Evolutionary conservation across 2,888 invertebrate genomes (phyloP).

Genomic region (Peribatodes rhomboidaria): DNA sequence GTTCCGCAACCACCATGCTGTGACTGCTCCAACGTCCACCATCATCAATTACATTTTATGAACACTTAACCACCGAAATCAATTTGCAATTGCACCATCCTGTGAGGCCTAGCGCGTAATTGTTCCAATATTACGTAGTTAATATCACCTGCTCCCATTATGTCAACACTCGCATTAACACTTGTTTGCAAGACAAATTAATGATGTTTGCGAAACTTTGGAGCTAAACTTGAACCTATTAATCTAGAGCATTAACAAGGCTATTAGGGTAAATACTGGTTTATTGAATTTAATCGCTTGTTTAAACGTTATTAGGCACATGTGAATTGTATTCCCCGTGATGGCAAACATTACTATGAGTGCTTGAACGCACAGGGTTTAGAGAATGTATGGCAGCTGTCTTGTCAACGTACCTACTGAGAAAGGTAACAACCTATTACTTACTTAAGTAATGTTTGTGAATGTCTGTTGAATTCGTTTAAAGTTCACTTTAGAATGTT

Average conservation of each 20-base stretch:
- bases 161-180: constrained; percentile 22
- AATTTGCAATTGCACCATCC: constrained; percentile 21
- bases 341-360: too few species aligned
- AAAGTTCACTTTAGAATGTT: too few species aligned
- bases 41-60: constrained; percentile 11
- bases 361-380: too few species aligned
- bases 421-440: too few species aligned
- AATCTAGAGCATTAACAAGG: constrained; percentile 9
- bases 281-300: constrained; percentile 12
- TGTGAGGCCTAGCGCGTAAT: constrained; percentile 10
- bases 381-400: too few species aligned
- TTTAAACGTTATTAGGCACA: constrained; percentile 1
- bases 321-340: neutral
- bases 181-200: constrained; percentile 30
- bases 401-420: too few species aligned
- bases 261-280: neutral
- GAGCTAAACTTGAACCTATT: constrained; percentile 24
- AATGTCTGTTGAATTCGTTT: too few species aligned
- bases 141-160: constrained; percentile 27
- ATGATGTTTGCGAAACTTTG: constrained; percentile 27
- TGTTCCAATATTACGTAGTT: constrained; percentile 22
- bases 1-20: too few species aligned
- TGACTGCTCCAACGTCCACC: too few species aligned
- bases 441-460: too few species aligned
- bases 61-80: neutral